Evolutionary conservation across 2,888 invertebrate species (phyloP).

Genomic region (Mactromeris polynyma): DNA sequence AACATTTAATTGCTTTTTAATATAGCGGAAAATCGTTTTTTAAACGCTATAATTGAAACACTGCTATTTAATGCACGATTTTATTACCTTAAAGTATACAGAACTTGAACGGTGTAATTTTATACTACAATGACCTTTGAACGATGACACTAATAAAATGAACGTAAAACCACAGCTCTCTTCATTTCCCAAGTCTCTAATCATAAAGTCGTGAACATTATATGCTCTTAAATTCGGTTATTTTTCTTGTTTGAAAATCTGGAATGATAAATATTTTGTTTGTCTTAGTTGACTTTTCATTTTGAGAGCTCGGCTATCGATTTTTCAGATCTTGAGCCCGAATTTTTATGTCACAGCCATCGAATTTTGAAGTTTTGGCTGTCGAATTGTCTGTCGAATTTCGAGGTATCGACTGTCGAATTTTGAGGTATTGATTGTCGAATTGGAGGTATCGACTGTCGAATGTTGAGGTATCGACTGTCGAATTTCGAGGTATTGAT

Average conservation of each 20-base stretch:
- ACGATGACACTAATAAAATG: not conserved
- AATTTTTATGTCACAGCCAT: no score
- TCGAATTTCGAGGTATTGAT: no score
- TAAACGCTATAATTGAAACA: not conserved
- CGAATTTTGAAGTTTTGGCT: no score
- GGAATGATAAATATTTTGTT: not conserved
- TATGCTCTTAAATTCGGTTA: not conserved
- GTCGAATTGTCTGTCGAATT: no score
- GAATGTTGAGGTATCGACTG: no score
- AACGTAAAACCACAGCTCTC: not conserved
- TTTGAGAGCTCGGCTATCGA: no score
- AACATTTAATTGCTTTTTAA: not conserved
- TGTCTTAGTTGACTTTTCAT: not conserved
- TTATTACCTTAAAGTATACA: not conserved
- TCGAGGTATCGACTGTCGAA: no score
- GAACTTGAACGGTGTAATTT: not conserved
- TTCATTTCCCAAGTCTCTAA: not conserved
- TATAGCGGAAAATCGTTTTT: constrained; percentile 9
- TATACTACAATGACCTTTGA: not conserved
- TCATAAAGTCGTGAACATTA: not conserved
- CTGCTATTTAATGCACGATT: not conserved
- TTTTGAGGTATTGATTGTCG: no score
- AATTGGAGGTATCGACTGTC: no score
- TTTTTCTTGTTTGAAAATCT: not conserved
- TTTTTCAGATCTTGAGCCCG: no score